phyloP scores from a whole-genome alignment of 2,888 invertebrate genomes.

The Spicauda simplicius region DNA sequence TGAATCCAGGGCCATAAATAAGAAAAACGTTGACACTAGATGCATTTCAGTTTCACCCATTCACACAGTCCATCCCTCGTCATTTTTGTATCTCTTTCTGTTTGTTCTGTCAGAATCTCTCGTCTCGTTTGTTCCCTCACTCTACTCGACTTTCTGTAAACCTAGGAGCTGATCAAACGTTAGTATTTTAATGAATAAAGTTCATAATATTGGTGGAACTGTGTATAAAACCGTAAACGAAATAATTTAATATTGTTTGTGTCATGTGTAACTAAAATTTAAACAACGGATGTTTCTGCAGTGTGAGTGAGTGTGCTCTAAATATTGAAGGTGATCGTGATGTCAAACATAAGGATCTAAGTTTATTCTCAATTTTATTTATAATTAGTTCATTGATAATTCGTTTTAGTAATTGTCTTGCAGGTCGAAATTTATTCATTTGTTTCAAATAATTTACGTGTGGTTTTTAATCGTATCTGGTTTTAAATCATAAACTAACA shows the following conservation, averaged over 20 bases:
- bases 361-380: neutral
- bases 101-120: too few relatives aligned
- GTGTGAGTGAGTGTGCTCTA: slow-evolving; percentile 9
- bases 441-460: neutral
- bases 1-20: too few relatives aligned
- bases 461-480: neutral
- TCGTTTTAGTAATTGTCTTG: neutral
- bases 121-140: neutral
- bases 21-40: too few relatives aligned
- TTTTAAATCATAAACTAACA: neutral
- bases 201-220: neutral
- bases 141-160: neutral
- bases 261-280: neutral
- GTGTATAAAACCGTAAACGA: neutral
- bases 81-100: too few relatives aligned
- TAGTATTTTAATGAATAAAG: neutral
- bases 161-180: neutral
- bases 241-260: neutral
- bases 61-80: too few relatives aligned
- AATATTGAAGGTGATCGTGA: slow-evolving; percentile 20
- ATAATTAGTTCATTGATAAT: neutral
- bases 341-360: neutral
- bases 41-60: too few relatives aligned
- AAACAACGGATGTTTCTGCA: slow-evolving; percentile 10
- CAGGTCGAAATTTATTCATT: neutral